phyloP scores from a whole-genome alignment of 1,140 invertebrate species.

The Goniozus legneri region DNA sequence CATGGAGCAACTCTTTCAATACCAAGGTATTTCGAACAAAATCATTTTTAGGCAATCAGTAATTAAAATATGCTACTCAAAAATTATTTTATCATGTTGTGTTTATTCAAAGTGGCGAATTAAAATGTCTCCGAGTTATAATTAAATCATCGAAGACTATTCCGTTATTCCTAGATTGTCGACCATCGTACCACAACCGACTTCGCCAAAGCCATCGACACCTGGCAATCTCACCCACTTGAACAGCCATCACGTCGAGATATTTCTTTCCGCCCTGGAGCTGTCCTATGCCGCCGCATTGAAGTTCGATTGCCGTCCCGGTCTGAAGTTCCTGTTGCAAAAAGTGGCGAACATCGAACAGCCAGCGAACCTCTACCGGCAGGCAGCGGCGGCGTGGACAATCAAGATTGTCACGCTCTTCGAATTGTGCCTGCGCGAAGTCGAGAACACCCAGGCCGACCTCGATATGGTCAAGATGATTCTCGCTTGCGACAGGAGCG shows the following conservation, averaged over 20 bases:
- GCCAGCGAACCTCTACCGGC: slow-evolving; percentile 88
- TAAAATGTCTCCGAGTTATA: no score
- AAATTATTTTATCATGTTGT: not conserved
- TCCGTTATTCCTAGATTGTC: slow-evolving; percentile 43
- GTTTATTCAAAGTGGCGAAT: slow-evolving; percentile 1
- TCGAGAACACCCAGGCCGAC: slow-evolving; percentile 57
- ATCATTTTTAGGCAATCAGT: not conserved
- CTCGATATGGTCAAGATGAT: slow-evolving; percentile 65
- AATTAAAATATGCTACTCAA: not conserved
- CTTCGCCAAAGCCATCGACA: slow-evolving; percentile 49
- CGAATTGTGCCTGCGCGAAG: slow-evolving; percentile 59
- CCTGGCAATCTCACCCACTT: slow-evolving; percentile 22
- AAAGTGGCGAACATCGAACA: slow-evolving; percentile 85
- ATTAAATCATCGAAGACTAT: no score
- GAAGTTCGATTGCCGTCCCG: slow-evolving; percentile 84
- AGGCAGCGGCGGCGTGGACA: slow-evolving; percentile 87
- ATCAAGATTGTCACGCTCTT: slow-evolving; percentile 84
- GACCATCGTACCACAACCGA: slow-evolving; percentile 44
- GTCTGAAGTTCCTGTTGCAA: slow-evolving; percentile 88
- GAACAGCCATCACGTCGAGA: slow-evolving; percentile 34
- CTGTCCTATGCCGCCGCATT: slow-evolving; percentile 75
- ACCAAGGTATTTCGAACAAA: slow-evolving; percentile 48
- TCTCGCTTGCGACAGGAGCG: slow-evolving; percentile 35
- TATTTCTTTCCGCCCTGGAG: slow-evolving; percentile 73
- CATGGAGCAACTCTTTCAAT: slow-evolving; percentile 59